A percentile compares a stretch with the other conserved stretches of the same genome.
Evolutionary conservation across 2,888 invertebrate species (phyloP).

Genomic region (Rotaria macrura): DNA sequence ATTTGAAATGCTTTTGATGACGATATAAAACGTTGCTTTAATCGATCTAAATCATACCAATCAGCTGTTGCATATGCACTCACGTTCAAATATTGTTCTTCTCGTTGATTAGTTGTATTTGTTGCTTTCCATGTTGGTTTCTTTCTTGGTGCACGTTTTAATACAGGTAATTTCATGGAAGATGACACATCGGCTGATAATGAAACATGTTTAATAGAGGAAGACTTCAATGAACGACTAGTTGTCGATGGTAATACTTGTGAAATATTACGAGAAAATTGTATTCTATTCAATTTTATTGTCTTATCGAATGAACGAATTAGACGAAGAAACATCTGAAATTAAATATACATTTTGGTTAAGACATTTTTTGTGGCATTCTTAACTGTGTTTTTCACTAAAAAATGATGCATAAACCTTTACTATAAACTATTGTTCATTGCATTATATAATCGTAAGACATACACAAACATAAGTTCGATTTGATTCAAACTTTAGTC

Average conservation of each 20-base stretch:
- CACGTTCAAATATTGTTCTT: constrained; percentile 7
- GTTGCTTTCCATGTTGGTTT: not conserved
- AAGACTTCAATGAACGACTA: not conserved
- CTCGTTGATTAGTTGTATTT: not conserved
- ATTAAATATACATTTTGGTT: not conserved
- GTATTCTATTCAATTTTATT: not conserved
- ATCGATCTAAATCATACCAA: constrained; percentile 28
- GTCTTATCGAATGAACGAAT: not conserved
- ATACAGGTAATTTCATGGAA: not conserved
- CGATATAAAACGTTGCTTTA: not conserved
- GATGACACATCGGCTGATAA: not conserved
- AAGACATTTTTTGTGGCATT: too few species aligned
- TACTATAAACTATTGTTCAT: too few species aligned
- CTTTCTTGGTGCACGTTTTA: not conserved
- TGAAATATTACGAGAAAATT: not conserved
- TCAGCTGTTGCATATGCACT: constrained; percentile 29
- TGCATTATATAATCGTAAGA: too few species aligned
- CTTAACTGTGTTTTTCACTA: too few species aligned
- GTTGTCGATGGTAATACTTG: not conserved
- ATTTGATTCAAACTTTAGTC: too few species aligned
- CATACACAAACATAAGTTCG: too few species aligned
- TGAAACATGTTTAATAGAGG: not conserved
- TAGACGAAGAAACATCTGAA: not conserved
- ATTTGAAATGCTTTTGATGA: not conserved
- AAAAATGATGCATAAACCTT: too few species aligned